Conservation (phyloP, 2,888 invertebrate genomes). For the Sphaeridia pumilis region DNA sequence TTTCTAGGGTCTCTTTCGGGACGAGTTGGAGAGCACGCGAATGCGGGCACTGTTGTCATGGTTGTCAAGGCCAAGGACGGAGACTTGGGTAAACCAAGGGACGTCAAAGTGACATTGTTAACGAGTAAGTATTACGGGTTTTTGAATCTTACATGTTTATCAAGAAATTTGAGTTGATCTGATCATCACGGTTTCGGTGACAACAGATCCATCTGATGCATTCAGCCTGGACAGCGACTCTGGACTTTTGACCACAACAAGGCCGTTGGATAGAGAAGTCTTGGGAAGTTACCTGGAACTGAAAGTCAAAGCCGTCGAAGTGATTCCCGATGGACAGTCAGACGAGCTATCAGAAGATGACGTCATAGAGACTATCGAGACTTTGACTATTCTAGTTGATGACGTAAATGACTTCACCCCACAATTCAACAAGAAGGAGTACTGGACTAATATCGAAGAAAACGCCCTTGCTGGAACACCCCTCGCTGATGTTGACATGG, state of each 20-base stretch:
- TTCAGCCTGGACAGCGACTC: slow-evolving; percentile 65
- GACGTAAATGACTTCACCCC: slow-evolving; percentile 86
- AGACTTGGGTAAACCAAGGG: slow-evolving; percentile 68
- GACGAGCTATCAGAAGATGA: slow-evolving; percentile 30
- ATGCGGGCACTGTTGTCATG: slow-evolving; percentile 68
- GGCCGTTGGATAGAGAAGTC: slow-evolving; percentile 72
- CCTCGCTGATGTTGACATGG: slow-evolving; percentile 69
- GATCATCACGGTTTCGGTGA: too few relatives aligned
- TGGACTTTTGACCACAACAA: slow-evolving; percentile 71
- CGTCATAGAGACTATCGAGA: slow-evolving; percentile 47
- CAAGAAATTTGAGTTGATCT: too few relatives aligned
- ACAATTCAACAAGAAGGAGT: slow-evolving; percentile 67
- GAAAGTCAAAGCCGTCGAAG: slow-evolving; percentile 31
- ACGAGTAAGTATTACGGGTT: slow-evolving; percentile 62
- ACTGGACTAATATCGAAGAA: slow-evolving; percentile 66
- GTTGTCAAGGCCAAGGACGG: slow-evolving; percentile 69
- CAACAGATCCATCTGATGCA: slow-evolving; percentile 79
- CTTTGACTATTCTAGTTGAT: slow-evolving; percentile 67
- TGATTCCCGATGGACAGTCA: slow-evolving; percentile 21
- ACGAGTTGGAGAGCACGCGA: slow-evolving; percentile 66
- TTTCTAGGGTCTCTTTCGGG: slow-evolving; percentile 69
- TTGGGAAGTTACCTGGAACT: slow-evolving; percentile 45
- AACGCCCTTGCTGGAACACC: slow-evolving; percentile 70
- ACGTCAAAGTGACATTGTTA: slow-evolving; percentile 62
- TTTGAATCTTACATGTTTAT: too few relatives aligned